Conservation (phyloP, 2,113 vertebrate species). For the Dicrurus megarhynchus region DNA sequence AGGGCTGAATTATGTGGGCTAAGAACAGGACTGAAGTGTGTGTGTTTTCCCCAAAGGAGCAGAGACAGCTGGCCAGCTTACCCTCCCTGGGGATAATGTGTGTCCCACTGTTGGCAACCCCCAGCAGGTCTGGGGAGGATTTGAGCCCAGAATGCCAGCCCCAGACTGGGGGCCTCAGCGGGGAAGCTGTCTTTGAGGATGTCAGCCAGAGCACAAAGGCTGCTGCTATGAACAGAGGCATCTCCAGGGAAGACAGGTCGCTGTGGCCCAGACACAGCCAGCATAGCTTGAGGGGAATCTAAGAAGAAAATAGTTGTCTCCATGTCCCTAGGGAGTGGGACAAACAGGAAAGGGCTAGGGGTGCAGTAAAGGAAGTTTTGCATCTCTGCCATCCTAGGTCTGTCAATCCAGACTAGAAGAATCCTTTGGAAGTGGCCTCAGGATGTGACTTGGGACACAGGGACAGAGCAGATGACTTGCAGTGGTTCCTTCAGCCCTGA, state of each 20-base stretch:
- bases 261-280: background rate
- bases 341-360: background rate
- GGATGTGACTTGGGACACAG: background rate
- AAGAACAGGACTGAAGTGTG: background rate
- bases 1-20: background rate
- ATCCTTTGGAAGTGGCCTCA: background rate
- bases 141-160: background rate
- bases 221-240: background rate
- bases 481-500: background rate
- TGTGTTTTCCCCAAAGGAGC: background rate
- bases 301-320: background rate
- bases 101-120: background rate
- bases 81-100: fast-evolving
- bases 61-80: background rate
- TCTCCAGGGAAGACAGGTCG: background rate
- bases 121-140: background rate
- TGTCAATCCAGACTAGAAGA: background rate
- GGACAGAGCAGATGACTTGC: background rate
- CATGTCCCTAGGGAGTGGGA: background rate
- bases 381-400: background rate
- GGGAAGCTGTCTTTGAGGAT: background rate
- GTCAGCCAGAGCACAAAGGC: background rate
- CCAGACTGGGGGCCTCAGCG: background rate
- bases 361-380: background rate
- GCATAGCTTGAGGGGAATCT: background rate